phyloP scores from a whole-genome alignment of 1,140 invertebrate species.

The Adelges cooleyi region DNA sequence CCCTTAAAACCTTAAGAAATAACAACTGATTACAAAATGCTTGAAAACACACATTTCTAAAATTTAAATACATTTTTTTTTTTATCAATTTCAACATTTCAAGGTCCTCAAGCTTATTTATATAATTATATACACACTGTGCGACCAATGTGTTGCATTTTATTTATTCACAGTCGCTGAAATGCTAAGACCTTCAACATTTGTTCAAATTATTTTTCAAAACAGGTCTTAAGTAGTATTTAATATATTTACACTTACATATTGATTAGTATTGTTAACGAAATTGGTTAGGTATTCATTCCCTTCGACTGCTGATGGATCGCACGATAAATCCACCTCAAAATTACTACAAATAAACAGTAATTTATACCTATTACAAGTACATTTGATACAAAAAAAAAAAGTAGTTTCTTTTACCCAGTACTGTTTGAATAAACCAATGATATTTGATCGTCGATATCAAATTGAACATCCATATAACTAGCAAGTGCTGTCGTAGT shows the following conservation, averaged over 20 bases:
- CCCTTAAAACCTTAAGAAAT: too few species aligned
- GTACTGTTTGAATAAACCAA: background rate
- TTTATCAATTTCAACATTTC: background rate
- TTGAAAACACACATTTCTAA: background rate
- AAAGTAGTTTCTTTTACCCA: background rate
- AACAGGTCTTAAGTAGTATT: too few species aligned
- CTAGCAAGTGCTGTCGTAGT: background rate
- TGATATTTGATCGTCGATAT: background rate
- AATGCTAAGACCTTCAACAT: too few species aligned
- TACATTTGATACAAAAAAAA: background rate
- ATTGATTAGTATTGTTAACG: background rate
- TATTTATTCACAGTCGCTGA: too few species aligned
- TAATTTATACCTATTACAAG: background rate
- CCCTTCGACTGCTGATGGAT: background rate
- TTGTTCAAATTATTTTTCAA: too few species aligned
- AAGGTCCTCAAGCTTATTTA: too few species aligned
- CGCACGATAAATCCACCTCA: slow-evolving; percentile 5
- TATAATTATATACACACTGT: too few species aligned
- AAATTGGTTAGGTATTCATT: slow-evolving; percentile 10
- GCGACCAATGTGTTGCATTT: too few species aligned
- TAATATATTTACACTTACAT: background rate
- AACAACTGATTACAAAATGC: too few species aligned
- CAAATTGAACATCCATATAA: background rate
- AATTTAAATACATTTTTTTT: background rate
- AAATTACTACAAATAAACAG: background rate